Evolutionary conservation across 2,797 vertebrate genomes (phyloP).

Genomic region (Cynopterus sphinx): DNA sequence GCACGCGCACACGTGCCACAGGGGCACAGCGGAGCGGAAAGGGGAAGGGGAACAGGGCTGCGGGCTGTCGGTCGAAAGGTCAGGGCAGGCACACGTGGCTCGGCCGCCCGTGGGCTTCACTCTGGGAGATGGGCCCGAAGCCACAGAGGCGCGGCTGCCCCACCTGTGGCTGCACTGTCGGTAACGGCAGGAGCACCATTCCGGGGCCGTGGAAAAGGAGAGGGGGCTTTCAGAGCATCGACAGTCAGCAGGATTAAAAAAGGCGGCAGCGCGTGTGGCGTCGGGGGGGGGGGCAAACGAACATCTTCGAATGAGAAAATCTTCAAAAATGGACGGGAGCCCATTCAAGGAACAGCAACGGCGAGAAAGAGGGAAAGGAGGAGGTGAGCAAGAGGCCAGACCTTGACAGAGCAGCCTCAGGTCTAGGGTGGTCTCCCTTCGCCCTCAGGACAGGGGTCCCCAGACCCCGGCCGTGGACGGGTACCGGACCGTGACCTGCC

Average conservation of each 20-base stretch:
- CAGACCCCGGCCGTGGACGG: too few species aligned
- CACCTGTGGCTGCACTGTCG: conserved; percentile 68
- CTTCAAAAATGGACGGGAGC: background rate
- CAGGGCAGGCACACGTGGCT: background rate
- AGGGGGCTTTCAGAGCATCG: background rate
- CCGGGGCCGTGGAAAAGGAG: background rate
- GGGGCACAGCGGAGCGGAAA: background rate
- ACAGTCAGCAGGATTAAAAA: conserved; percentile 19
- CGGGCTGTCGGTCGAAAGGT: background rate
- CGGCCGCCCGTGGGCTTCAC: background rate
- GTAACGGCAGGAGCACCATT: conserved; percentile 51
- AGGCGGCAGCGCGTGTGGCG: conserved; percentile 6
- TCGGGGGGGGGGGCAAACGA: background rate
- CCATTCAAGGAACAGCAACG: background rate
- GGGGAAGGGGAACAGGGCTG: fast-evolving
- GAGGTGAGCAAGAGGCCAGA: background rate
- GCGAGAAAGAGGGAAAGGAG: background rate
- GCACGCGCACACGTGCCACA: background rate
- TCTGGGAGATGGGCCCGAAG: conserved; percentile 70
- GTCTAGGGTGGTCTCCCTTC: background rate
- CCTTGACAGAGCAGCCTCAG: background rate
- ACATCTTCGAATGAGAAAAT: background rate
- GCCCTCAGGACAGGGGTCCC: background rate
- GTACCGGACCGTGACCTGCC: too few species aligned
- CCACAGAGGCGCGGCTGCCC: conserved; percentile 48